These are phyloP conservation scores for Zaprionus capensis DNA, from an alignment of 1,140 invertebrate genomes.

Conservation along the genomic window DNA sequence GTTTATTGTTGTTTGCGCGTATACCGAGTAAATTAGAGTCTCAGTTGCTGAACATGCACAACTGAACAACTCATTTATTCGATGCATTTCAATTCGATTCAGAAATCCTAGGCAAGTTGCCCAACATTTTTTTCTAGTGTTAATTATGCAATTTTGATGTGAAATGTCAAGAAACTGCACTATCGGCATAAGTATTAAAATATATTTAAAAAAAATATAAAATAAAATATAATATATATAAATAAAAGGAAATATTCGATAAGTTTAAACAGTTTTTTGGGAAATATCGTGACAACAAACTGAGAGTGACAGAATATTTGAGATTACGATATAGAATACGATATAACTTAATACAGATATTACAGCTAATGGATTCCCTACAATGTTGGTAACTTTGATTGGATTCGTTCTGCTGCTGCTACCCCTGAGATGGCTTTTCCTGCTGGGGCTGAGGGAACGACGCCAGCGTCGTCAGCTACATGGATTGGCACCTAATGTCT, in stretches of 20 bases:
- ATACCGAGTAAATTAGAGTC: neutral
- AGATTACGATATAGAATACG: neutral
- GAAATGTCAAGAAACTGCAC: neutral
- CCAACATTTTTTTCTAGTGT: neutral
- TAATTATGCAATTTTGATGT: neutral
- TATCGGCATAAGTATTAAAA: neutral
- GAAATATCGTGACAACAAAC: neutral
- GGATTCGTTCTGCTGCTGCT: conserved; percentile 11
- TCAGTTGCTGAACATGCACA: neutral
- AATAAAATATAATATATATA: too few relatives aligned
- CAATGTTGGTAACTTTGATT: conserved; percentile 29
- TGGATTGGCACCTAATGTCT: conserved; percentile 60
- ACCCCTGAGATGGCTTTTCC: conserved; percentile 42
- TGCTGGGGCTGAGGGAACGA: conserved; percentile 55
- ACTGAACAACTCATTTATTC: neutral
- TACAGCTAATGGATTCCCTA: neutral
- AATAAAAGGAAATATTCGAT: too few relatives aligned
- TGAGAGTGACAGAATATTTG: neutral
- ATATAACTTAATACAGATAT: neutral
- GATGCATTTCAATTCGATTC: neutral
- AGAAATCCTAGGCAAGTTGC: neutral
- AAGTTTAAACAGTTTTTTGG: too few relatives aligned
- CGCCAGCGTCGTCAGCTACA: conserved; percentile 37
- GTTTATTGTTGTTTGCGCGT: neutral
- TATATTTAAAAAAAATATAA: too few relatives aligned